These are phyloP conservation scores for Pelecanoides urinatrix DNA, from an alignment of 2,113 vertebrate species.

Conservation along the genomic window DNA sequence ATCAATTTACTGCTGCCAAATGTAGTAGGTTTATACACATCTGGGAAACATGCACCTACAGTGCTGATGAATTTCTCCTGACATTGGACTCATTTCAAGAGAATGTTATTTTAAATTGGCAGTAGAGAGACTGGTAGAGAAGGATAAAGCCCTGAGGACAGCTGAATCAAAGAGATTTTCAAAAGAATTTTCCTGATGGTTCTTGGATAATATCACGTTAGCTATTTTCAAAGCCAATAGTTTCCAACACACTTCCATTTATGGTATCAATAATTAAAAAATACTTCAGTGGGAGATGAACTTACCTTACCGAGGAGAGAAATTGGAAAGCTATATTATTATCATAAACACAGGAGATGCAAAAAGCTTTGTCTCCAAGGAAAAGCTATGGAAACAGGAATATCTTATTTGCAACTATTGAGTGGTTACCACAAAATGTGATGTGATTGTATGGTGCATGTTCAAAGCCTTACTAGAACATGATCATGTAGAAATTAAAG, in stretches of 20 bases:
- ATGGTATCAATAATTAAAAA: conserved; percentile 67
- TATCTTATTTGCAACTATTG: conserved; percentile 23
- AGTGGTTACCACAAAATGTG: conserved; percentile 7
- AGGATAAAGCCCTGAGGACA: conserved; percentile 53
- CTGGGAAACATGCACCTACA: conserved; percentile 49
- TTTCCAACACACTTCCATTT: conserved; percentile 63
- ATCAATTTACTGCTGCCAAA: conserved; percentile 64
- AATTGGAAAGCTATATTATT: conserved; percentile 42
- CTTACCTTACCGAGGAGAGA: conserved; percentile 46
- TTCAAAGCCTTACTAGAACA: not conserved
- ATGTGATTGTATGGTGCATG: not conserved
- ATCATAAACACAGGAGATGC: conserved; percentile 41
- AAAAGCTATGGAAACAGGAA: conserved; percentile 54
- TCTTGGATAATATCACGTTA: conserved; percentile 62
- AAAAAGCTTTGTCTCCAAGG: conserved; percentile 56
- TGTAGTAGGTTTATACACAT: conserved; percentile 44
- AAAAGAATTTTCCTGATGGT: conserved; percentile 63
- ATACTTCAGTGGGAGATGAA: conserved; percentile 42
- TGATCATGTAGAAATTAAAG: not conserved
- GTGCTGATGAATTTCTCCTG: conserved; percentile 64
- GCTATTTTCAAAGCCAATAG: conserved; percentile 66
- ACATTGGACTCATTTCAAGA: conserved; percentile 61
- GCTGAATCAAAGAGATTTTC: conserved; percentile 67
- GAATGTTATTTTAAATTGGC: conserved; percentile 67
- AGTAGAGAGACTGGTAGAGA: conserved; percentile 46